phyloP scores from a whole-genome alignment of 2,888 invertebrate genomes.

The Callyntrura guangdongensis region DNA sequence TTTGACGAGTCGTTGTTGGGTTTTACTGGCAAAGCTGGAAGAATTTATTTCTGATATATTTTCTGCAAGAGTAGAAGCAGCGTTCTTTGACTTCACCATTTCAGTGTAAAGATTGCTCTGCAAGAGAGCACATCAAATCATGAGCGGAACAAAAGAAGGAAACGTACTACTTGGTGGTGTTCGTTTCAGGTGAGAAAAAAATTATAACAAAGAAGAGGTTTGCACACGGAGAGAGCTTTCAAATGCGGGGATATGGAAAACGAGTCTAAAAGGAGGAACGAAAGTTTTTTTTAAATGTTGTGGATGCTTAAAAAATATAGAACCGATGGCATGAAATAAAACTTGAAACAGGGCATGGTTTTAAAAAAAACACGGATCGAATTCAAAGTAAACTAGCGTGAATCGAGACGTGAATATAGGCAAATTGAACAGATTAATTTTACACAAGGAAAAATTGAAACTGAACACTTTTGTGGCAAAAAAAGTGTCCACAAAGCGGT shows the following conservation, averaged over 20 bases:
- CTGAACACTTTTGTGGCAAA: too few species aligned
- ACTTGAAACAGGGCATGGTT: too few species aligned
- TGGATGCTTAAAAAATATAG: not conserved
- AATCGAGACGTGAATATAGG: too few species aligned
- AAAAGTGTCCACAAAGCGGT: too few species aligned
- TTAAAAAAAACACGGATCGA: too few species aligned
- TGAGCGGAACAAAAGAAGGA: constrained; percentile 47
- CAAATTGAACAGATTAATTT: too few species aligned
- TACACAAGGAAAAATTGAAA: too few species aligned
- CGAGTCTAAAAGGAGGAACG: not conserved
- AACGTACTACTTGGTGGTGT: not conserved
- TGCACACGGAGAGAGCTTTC: not conserved
- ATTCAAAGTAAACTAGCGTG: too few species aligned
- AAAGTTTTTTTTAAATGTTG: not conserved
- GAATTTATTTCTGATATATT: constrained; percentile 24
- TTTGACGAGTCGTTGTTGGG: not conserved
- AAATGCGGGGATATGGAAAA: not conserved
- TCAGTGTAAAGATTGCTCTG: constrained; percentile 58
- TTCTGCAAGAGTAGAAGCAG: constrained; percentile 70
- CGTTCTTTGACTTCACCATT: constrained; percentile 67
- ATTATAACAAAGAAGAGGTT: not conserved
- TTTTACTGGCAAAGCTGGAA: constrained; percentile 22
- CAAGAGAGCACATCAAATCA: constrained; percentile 61
- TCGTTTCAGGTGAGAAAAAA: not conserved
- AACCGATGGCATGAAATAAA: too few species aligned